Conservation (phyloP, 2,113 vertebrate species). For the Psittacus erithacus region DNA sequence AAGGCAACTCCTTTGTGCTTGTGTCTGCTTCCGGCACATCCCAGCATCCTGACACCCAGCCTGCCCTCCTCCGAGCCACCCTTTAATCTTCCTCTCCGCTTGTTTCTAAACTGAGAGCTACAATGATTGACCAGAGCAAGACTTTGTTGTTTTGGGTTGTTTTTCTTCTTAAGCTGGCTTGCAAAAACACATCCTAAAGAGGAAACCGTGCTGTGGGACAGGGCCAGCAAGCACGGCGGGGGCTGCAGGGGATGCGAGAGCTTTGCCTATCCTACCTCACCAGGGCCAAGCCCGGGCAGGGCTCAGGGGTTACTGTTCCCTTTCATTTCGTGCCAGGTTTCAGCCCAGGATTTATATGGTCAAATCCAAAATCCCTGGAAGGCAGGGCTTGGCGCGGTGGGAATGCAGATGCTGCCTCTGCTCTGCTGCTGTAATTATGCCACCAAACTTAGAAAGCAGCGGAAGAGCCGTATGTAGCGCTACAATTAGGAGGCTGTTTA, state of each 20-base stretch:
- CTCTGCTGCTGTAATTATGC: constrained; percentile 37
- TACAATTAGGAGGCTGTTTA: constrained; percentile 48
- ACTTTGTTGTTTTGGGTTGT: neutral
- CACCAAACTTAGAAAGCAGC: constrained; percentile 70
- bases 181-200: neutral
- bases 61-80: neutral
- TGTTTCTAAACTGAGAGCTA: constrained; percentile 46
- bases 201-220: neutral
- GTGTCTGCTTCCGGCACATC: fast-evolving
- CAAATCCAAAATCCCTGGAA: constrained; percentile 61
- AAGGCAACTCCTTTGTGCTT: neutral
- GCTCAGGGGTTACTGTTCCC: neutral
- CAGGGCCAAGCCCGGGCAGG: neutral
- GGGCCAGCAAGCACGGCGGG: neutral
- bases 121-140: neutral
- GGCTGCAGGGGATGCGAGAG: neutral
- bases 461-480: constrained; percentile 44
- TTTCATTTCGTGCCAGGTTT: neutral
- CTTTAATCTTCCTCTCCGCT: constrained; percentile 51
- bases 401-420: constrained; percentile 25
- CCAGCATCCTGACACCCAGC: constrained; percentile 24
- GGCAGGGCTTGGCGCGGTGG: constrained; percentile 14
- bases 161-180: neutral
- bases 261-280: neutral
- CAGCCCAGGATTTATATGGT: neutral